Conservation (phyloP, 2,113 vertebrate genomes). For the Sturnira hondurensis region DNA sequence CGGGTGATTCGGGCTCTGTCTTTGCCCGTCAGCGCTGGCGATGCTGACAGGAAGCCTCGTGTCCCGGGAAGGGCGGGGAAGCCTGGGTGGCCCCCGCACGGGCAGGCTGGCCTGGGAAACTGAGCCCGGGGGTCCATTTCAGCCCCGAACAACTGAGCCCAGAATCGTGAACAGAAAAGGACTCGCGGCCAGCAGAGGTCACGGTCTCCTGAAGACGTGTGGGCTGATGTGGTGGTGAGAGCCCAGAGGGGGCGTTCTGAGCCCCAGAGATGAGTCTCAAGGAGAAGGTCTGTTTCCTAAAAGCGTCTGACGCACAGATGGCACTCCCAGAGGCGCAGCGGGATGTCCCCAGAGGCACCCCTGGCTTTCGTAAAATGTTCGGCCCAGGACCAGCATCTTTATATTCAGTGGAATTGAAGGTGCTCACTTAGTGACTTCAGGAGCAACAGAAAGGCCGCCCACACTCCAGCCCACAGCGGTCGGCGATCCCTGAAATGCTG, state of each 20-base stretch:
- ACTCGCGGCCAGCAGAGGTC: neutral
- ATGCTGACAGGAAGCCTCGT: neutral
- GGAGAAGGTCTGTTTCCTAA: neutral
- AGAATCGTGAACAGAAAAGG: neutral
- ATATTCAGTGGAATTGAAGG: neutral
- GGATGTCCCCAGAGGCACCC: neutral
- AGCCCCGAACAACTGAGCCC: neutral
- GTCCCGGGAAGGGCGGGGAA: slow-evolving; percentile 29
- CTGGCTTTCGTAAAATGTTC: neutral
- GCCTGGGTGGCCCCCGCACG: neutral
- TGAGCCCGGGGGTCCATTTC: slow-evolving; percentile 33
- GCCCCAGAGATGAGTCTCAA: neutral
- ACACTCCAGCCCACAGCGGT: neutral
- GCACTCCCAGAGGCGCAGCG: no score
- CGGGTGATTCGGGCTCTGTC: slow-evolving; percentile 76
- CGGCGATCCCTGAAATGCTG: neutral
- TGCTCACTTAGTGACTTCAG: neutral
- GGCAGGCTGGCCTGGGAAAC: slow-evolving; percentile 33
- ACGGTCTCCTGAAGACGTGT: slow-evolving; percentile 48
- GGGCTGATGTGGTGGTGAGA: neutral
- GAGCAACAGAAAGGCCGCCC: neutral
- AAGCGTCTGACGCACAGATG: neutral
- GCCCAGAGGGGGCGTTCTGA: neutral
- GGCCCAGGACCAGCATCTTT: neutral
- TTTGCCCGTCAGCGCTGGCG: slow-evolving; percentile 67